Conservation (phyloP, 2,888 invertebrate species). For the Pristionchus mayeri region DNA sequence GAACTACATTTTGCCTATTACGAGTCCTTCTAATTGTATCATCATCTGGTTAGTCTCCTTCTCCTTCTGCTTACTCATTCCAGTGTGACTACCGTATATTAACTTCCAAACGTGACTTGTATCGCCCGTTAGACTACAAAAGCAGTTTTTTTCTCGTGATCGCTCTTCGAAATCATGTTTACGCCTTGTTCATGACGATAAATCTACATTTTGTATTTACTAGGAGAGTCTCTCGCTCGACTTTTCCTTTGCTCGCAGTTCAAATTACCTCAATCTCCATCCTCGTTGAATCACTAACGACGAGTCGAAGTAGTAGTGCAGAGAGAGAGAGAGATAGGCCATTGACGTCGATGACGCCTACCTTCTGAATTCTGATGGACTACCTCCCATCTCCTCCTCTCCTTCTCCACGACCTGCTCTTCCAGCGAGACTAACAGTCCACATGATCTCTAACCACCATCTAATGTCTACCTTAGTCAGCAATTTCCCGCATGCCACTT, state of each 20-base stretch:
- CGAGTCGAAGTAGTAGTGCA: conserved; percentile 3
- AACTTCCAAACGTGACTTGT: too few species aligned
- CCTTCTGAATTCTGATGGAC: too few species aligned
- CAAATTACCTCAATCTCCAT: conserved; percentile 37
- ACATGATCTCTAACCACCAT: too few species aligned
- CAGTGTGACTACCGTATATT: too few species aligned
- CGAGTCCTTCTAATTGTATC: background rate
- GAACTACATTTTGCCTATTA: background rate
- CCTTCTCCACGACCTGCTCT: background rate
- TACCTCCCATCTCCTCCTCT: background rate
- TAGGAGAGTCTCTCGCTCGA: background rate
- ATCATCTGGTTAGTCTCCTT: too few species aligned
- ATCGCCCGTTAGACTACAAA: too few species aligned
- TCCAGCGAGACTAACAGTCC: background rate
- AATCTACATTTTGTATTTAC: background rate
- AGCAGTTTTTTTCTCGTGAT: background rate
- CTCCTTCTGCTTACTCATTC: too few species aligned
- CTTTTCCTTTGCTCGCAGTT: conserved; percentile 15
- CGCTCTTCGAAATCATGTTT: background rate
- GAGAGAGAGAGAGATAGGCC: background rate
- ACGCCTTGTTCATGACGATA: background rate
- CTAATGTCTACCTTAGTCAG: too few species aligned
- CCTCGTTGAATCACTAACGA: conserved; percentile 26
- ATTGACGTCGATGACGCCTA: conserved; percentile 39
- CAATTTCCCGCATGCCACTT: too few species aligned